These are phyloP conservation scores for Neodontobutis hainanensis DNA, from an alignment of 2,113 vertebrate genomes.

Conservation along the genomic window DNA sequence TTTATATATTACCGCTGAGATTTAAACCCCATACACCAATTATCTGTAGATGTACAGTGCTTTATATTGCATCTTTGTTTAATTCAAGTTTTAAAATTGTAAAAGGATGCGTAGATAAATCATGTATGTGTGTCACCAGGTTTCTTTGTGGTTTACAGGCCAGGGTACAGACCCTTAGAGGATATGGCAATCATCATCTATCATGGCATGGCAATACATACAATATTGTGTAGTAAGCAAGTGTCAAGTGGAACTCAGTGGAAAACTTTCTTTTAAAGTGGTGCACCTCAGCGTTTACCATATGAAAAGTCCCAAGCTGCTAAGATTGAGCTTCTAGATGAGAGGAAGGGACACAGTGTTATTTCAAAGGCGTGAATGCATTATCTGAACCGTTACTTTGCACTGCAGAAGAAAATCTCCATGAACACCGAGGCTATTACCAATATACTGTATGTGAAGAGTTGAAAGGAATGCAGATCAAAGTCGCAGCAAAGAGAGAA, in stretches of 20 bases:
- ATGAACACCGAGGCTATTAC: constrained; percentile 66
- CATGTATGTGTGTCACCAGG: too few relatives aligned
- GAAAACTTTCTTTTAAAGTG: constrained; percentile 19
- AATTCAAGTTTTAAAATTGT: neutral
- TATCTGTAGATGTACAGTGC: neutral
- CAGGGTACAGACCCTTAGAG: too few relatives aligned
- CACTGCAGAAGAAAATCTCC: constrained; percentile 51
- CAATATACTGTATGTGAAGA: constrained; percentile 53
- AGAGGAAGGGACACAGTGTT: constrained; percentile 46
- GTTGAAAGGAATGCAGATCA: constrained; percentile 65
- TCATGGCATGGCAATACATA: neutral
- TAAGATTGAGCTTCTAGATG: constrained; percentile 33
- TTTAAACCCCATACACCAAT: neutral
- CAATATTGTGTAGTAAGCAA: neutral
- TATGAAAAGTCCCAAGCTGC: constrained; percentile 27
- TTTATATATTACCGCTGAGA: constrained; percentile 1
- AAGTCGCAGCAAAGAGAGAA: constrained; percentile 37
- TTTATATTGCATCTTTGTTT: neutral
- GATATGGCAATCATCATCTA: neutral
- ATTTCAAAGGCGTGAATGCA: constrained; percentile 63
- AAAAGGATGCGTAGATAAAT: too few relatives aligned
- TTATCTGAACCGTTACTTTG: constrained; percentile 53
- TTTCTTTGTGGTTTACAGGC: too few relatives aligned
- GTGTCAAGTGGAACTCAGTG: neutral
- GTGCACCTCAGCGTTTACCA: constrained; percentile 20